phyloP scores from a whole-genome alignment of 1,140 invertebrate genomes.

The Charaxes varanes region DNA sequence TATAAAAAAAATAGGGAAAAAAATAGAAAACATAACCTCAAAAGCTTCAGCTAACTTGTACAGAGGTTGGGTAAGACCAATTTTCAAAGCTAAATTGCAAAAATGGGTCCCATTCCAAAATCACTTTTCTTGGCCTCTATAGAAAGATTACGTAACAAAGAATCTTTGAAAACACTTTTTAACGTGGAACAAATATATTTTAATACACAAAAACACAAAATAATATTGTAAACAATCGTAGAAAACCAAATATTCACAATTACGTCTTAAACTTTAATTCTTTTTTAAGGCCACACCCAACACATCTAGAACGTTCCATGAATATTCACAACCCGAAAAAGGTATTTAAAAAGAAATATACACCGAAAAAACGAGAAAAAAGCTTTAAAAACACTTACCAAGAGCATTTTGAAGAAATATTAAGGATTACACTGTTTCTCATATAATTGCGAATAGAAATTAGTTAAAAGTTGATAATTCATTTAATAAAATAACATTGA shows the following conservation, averaged over 20 bases:
- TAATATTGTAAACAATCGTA: constrained; percentile 78
- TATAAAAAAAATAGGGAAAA: constrained; percentile 9
- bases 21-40: constrained; percentile 48
- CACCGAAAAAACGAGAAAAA: constrained; percentile 48
- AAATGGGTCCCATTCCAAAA: constrained; percentile 82
- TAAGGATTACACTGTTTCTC: constrained; percentile 48
- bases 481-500: constrained; percentile 39
- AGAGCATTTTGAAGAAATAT: constrained; percentile 66
- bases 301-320: constrained; percentile 49
- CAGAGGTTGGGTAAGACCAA: constrained; percentile 41
- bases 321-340: constrained; percentile 33
- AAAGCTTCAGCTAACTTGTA: constrained; percentile 27
- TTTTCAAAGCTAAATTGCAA: constrained; percentile 81
- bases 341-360: constrained; percentile 37
- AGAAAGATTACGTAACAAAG: constrained; percentile 64
- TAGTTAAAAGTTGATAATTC: constrained; percentile 39
- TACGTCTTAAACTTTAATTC: constrained; percentile 62
- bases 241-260: constrained; percentile 57
- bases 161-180: constrained; percentile 64
- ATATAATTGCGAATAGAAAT: constrained; percentile 40
- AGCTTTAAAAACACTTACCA: constrained; percentile 68
- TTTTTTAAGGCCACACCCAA: constrained; percentile 66
- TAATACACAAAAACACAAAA: constrained; percentile 74
- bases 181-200: constrained; percentile 74
- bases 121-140: constrained; percentile 59